A percentile compares a stretch with the other conserved stretches of the same genome.
Conservation (phyloP, 1,140 invertebrate species). For the Habropoda laboriosa region DNA sequence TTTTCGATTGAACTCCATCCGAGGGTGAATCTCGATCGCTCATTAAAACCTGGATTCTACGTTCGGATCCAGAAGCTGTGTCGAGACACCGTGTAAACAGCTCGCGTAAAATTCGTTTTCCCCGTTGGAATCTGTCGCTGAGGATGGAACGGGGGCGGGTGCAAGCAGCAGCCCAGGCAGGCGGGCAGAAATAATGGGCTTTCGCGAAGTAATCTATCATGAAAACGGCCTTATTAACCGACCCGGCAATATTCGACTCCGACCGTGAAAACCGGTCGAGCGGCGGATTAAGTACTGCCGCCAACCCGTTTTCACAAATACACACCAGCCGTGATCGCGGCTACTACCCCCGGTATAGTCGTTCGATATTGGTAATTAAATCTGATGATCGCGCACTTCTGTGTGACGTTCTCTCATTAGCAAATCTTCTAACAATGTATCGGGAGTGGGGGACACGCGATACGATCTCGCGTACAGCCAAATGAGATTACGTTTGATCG, state of each 20-base stretch:
- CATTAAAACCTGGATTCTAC: conserved; percentile 27
- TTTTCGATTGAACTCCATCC: conserved; percentile 17
- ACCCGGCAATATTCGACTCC: conserved; percentile 29
- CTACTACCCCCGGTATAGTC: neutral
- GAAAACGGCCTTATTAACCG: conserved; percentile 58
- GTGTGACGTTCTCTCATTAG: conserved; percentile 51
- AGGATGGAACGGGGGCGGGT: neutral
- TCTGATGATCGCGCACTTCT: conserved; percentile 49
- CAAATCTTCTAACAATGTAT: conserved; percentile 47
- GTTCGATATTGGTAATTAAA: conserved; percentile 58
- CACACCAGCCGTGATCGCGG: neutral
- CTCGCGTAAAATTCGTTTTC: conserved; percentile 31
- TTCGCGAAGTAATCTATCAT: conserved; percentile 60
- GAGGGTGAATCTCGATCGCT: conserved; percentile 38
- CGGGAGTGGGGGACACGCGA: conserved; percentile 17
- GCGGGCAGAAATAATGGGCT: conserved; percentile 63
- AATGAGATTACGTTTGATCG: conserved; percentile 51
- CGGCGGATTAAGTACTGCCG: conserved; percentile 55
- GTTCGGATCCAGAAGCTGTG: neutral
- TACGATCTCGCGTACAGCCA: conserved; percentile 30
- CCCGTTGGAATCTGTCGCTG: conserved; percentile 47
- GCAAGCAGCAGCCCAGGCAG: no score
- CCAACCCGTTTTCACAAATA: conserved; percentile 19
- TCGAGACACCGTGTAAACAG: conserved; percentile 39
- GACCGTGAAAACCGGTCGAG: conserved; percentile 43